Base-by-base conservation (phyloP, 2,113 vertebrate genomes). In the Forbesichthys papilliferus region DNA sequence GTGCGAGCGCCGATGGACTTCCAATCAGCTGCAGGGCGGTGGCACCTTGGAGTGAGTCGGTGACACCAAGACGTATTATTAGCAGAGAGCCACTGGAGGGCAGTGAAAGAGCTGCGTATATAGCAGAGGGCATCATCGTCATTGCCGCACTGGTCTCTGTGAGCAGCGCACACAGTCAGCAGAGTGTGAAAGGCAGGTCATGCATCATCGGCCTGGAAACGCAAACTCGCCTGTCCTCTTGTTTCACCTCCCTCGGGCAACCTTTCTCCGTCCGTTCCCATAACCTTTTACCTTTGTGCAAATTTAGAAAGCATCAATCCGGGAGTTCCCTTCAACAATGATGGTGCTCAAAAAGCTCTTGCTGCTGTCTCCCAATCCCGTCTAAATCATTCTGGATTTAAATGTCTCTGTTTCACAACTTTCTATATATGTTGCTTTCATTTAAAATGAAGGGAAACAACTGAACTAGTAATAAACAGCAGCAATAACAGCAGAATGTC, bases 81-180 rank as follows among this genome's bases (percentile, higher is more conserved):
- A 76, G 75, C 69, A 72, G 77, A 69, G 70, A 80, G 73, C 91
- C 93, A 94, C 89, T 90, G 89, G 92, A 89, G 89, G 93, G 91
- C 90, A 94, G 86, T 91, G 86, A 89, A 84, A 86, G 86, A 77
- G 78, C 86, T 87, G 3, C 10, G 14, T 73, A 83, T 73, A 83
- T 84, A 71, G 71, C 64, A 69, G 62, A 20, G 57, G 64, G 47
- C 48, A 75, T 77, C 74, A 69, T 76, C 82, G 16, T 9, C 54
- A 55, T 8, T n/a, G 16, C 13, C 54, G 16, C 49, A 14, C 36
- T 42, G 36, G 36, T 42, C 36, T 42, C 1, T 82, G 79, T 79
- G 69, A 75, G 73, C 82, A 70, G 52, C 34, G 86, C 82, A 86
- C 87, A 84, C 84, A 86, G 80, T 91, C 87, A 90, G 82, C 82